Conservation (phyloP, 2,888 invertebrate species). For the Geotrupes spiniger region DNA sequence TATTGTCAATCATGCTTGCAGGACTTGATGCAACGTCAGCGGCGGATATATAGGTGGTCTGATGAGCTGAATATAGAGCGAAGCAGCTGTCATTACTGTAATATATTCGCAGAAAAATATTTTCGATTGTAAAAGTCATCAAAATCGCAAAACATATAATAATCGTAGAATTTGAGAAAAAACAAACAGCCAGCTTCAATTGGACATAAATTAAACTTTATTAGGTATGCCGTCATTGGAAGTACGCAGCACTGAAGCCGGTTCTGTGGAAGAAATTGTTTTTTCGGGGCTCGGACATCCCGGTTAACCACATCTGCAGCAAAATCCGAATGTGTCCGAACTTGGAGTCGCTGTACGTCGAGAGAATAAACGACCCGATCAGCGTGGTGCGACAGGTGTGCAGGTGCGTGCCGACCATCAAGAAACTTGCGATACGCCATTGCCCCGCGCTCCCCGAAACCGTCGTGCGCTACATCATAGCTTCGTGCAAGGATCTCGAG, state of each 20-base stretch:
- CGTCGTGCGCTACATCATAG: constrained; percentile 27
- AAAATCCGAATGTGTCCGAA: constrained; percentile 27
- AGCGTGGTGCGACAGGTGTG: constrained; percentile 32
- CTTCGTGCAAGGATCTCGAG: constrained; percentile 29
- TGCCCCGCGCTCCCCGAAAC: constrained; percentile 24
- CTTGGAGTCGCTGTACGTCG: constrained; percentile 26
- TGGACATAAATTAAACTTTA: not conserved
- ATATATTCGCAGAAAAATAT: too few relatives aligned
- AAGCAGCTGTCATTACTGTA: too few relatives aligned
- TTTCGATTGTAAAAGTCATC: too few relatives aligned
- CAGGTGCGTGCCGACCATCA: constrained; percentile 28
- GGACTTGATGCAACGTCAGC: too few relatives aligned
- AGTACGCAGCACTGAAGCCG: constrained; percentile 29
- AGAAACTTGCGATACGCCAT: constrained; percentile 28
- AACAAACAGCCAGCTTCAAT: too few relatives aligned
- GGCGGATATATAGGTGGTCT: too few relatives aligned
- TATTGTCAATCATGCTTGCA: too few relatives aligned
- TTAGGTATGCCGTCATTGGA: constrained; percentile 37
- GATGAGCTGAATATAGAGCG: too few relatives aligned
- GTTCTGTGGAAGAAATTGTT: constrained; percentile 30
- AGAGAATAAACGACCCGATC: constrained; percentile 28
- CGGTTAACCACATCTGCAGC: constrained; percentile 29
- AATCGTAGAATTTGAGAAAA: too few relatives aligned
- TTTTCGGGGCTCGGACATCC: constrained; percentile 25
- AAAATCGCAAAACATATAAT: too few relatives aligned